Evolutionary conservation across 2,113 vertebrate species (phyloP).

Genomic region (Coptodon bakossiorum): DNA sequence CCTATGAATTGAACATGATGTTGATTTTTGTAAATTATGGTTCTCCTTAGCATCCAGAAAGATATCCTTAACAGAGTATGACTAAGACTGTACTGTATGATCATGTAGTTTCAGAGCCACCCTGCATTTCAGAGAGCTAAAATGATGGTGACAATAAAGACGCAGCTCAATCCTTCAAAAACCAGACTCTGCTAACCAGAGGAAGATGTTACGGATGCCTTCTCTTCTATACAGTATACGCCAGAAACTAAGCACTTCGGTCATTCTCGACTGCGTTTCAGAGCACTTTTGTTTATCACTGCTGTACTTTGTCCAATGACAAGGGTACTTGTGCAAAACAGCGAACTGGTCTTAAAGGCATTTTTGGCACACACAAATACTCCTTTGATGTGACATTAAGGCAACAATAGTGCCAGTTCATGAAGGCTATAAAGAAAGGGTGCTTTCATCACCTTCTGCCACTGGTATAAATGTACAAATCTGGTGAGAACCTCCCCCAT

Average conservation of each 20-base stretch:
- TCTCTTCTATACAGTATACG: background rate
- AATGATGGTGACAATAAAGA: background rate
- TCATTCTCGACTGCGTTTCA: background rate
- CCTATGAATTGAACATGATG: background rate
- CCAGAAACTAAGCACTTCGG: background rate
- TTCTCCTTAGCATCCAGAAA: background rate
- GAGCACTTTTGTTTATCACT: background rate
- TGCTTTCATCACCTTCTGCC: background rate
- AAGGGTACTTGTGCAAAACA: background rate
- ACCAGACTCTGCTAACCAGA: background rate
- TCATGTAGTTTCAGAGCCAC: background rate
- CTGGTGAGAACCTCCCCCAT: conserved; percentile 17
- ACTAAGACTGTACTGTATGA: background rate
- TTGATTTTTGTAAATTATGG: background rate
- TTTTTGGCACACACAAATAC: background rate
- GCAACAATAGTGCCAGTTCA: background rate
- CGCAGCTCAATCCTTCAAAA: background rate
- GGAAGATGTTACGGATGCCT: background rate
- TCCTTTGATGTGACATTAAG: background rate
- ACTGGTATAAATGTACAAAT: conserved; percentile 34
- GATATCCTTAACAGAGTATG: background rate
- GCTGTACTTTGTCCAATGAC: background rate
- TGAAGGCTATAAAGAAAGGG: background rate
- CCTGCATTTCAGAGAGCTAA: background rate
- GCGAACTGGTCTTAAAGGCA: background rate